Evolutionary conservation across 2,888 invertebrate genomes (phyloP).

Genomic region (Fragum sueziense): DNA sequence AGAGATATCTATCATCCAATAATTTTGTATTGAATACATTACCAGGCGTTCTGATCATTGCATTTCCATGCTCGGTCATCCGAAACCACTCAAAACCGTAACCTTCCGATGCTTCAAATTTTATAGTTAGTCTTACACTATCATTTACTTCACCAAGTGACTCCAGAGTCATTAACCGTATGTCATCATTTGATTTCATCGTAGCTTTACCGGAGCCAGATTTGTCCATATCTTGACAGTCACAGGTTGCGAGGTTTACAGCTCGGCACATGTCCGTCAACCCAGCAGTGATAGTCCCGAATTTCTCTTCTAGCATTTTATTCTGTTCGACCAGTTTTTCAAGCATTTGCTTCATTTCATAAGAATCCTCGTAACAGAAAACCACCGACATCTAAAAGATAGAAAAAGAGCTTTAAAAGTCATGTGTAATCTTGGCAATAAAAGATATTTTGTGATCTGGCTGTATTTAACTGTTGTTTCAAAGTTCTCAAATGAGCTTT

Average conservation of each 20-base stretch:
- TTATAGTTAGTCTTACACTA: background rate
- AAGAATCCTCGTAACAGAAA: background rate
- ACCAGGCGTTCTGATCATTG: background rate
- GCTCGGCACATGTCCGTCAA: constrained; percentile 1
- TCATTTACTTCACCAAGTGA: background rate
- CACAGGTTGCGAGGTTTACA: constrained; percentile 6
- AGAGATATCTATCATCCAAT: background rate
- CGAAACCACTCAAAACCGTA: constrained; percentile 1
- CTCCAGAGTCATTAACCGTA: background rate
- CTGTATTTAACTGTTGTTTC: no score
- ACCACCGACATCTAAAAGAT: background rate
- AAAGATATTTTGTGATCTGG: no score
- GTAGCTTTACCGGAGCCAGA: no score
- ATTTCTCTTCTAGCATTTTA: background rate
- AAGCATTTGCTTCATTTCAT: background rate
- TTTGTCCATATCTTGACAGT: background rate
- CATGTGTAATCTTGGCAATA: no score
- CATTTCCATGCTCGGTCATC: background rate
- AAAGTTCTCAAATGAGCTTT: no score
- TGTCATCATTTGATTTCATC: background rate
- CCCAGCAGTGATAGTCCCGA: background rate
- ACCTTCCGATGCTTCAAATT: background rate
- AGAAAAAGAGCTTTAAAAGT: no score
- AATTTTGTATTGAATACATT: background rate
- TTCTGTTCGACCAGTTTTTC: background rate